Base-by-base conservation (phyloP, 2,113 vertebrate genomes). In the Cercopithecus mona region DNA sequence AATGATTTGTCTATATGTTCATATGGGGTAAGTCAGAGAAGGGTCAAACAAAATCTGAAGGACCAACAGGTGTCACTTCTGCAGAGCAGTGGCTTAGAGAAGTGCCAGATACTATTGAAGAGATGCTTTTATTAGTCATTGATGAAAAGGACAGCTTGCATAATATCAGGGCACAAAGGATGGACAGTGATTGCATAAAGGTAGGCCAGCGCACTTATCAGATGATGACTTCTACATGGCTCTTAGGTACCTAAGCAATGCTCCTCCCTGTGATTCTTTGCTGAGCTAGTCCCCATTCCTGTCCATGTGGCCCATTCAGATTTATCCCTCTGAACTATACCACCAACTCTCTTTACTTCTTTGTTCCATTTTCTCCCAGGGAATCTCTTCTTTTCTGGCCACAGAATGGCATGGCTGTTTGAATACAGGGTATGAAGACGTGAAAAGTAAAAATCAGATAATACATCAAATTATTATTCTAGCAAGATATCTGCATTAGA, bases 51-150 rank as follows among this genome's bases (percentile, higher is more conserved):
- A 90, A 95, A 86, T 92, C 43, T 95, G 68, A 76, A 87, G 76
- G 35, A 73, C 30, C 52, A 92, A 86, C 59, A 96, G 85, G 76
- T 88, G 70, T 94, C 95, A 93, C 55, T 96, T 86, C 87, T 97
- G 95, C 86, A 94, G 81, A 93, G 86, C 57, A 50, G 89, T 50
- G 70, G 32, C 86, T 96, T 86, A 89, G 89, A 96, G 83, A 68
- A 88, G 17, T 88, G 94, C 85, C 89, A 96, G 66, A 93, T 45
- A 66, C 73, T 87, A 38, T 64, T 76, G 50, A 93, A 75, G 48
- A 90, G 85, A 88, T 94, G 55, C 76, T 76, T 96, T 94, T 92
- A 83, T 86, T 96, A 94, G 48, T 88, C 76, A 81, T 80, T 45
- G 40, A 73, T 80, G 95, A 90, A 84, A 86, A 85, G 55, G 55